These are phyloP conservation scores for Channa maculata DNA, from an alignment of 2,113 vertebrate species.

Conservation along the genomic window DNA sequence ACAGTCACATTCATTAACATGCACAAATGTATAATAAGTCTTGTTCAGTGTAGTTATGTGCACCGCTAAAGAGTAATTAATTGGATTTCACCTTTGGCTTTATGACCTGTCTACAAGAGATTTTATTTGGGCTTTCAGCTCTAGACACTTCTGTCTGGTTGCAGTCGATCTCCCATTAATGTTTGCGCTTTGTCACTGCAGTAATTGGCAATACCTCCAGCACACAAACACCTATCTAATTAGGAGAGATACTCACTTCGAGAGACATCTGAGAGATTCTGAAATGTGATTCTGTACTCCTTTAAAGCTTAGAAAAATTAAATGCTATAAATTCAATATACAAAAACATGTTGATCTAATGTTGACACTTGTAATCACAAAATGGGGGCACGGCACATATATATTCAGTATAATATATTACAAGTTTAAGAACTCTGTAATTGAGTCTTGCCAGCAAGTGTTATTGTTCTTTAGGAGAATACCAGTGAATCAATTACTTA, in stretches of 20 bases:
- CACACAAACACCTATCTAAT: slow-evolving; percentile 68
- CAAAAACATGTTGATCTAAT: slow-evolving; percentile 36
- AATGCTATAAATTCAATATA: slow-evolving; percentile 34
- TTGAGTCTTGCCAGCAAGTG: slow-evolving; percentile 15
- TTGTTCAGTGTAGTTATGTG: slow-evolving; percentile 55
- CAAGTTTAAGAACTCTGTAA: slow-evolving; percentile 33
- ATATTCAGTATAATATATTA: slow-evolving; percentile 45
- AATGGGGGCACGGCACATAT: slow-evolving; percentile 1
- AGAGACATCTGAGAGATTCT: slow-evolving; percentile 61
- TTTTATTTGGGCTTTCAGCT: slow-evolving; percentile 60
- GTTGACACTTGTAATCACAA: slow-evolving; percentile 47
- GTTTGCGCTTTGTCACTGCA: slow-evolving; percentile 67
- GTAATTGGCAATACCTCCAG: slow-evolving; percentile 74
- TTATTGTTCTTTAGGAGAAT: background rate
- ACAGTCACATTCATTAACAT: slow-evolving; percentile 71
- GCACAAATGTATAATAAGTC: slow-evolving; percentile 51
- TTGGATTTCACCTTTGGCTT: slow-evolving; percentile 71
- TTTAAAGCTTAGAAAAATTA: slow-evolving; percentile 53
- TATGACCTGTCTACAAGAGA: slow-evolving; percentile 59
- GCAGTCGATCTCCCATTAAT: slow-evolving; percentile 62
- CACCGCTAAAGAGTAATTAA: slow-evolving; percentile 61
- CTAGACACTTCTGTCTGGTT: slow-evolving; percentile 56
- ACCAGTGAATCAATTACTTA: slow-evolving; percentile 3
- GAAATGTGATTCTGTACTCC: slow-evolving; percentile 53
- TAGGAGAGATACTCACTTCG: slow-evolving; percentile 51